These are phyloP conservation scores for Megaceryle maxima DNA, from an alignment of 2,113 vertebrate species.

Conservation along the genomic window DNA sequence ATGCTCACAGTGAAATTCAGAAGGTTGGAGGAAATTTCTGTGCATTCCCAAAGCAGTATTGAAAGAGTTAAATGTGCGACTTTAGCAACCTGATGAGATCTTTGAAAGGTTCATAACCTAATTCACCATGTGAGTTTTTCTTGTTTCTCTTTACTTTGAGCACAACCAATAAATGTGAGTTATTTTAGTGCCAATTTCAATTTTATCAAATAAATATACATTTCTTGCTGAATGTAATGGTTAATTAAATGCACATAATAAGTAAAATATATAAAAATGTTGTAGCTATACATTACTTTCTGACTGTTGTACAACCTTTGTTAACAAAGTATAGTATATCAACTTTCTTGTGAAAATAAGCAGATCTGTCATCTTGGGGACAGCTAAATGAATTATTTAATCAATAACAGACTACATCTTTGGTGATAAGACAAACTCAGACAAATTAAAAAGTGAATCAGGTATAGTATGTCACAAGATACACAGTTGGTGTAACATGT, in stretches of 20 bases:
- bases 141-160: neutral
- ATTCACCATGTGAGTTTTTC: neutral
- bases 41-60: neutral
- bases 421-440: constrained; percentile 56
- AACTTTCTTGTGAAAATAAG: constrained; percentile 63
- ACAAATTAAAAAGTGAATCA: constrained; percentile 60
- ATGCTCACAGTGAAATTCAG: neutral
- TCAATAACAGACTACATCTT: constrained; percentile 63
- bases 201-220: constrained; percentile 40
- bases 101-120: neutral
- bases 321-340: constrained; percentile 63
- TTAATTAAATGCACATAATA: constrained; percentile 53
- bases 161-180: constrained; percentile 11
- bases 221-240: neutral
- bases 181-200: constrained; percentile 27
- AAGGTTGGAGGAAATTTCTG: neutral
- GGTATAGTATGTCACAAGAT: constrained; percentile 23
- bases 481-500: neutral
- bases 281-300: constrained; percentile 54
- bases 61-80: neutral
- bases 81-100: neutral
- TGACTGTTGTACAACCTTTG: constrained; percentile 36
- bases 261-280: constrained; percentile 56
- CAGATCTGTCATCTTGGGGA: constrained; percentile 56
- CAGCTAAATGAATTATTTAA: constrained; percentile 70